Conservation (phyloP, 1,140 invertebrate genomes). For the Cherax destructor region DNA sequence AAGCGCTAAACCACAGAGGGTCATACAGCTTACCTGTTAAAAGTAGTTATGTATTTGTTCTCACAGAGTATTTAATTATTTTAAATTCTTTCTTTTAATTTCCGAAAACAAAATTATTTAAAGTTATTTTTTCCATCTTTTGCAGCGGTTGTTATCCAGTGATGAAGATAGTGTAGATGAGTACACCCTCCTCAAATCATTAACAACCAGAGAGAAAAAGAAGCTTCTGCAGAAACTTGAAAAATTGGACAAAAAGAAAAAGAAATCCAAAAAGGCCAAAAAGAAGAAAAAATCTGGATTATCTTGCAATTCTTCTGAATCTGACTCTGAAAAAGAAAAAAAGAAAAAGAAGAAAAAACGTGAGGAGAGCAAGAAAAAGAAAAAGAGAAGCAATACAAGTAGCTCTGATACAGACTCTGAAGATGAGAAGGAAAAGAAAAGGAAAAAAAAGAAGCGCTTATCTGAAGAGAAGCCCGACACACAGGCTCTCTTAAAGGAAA, state of each 20-base stretch:
- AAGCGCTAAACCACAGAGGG: no score
- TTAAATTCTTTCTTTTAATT: background rate
- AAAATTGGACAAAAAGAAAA: slow-evolving; percentile 79
- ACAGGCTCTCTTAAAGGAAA: slow-evolving; percentile 65
- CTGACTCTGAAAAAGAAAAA: slow-evolving; percentile 71
- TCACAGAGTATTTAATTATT: no score
- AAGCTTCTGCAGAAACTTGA: slow-evolving; percentile 91
- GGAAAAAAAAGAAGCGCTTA: slow-evolving; percentile 3
- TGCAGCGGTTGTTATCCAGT: slow-evolving; percentile 75
- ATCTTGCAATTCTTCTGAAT: slow-evolving; percentile 71
- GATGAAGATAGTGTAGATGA: slow-evolving; percentile 80
- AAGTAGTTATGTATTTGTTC: no score
- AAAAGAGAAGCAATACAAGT: slow-evolving; percentile 14
- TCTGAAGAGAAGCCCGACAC: slow-evolving; percentile 55
- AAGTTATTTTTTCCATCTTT: slow-evolving; percentile 36
- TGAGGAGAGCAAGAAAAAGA: slow-evolving; percentile 44
- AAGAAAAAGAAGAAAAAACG: slow-evolving; percentile 66
- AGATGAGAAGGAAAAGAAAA: slow-evolving; percentile 31
- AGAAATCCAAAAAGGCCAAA: slow-evolving; percentile 79
- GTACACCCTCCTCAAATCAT: slow-evolving; percentile 86
- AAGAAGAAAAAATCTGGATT: slow-evolving; percentile 75
- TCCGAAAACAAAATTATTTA: background rate
- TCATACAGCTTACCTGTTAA: no score
- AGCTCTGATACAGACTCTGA: slow-evolving; percentile 52
- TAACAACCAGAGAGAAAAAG: slow-evolving; percentile 92